Conservation (phyloP, 2,888 invertebrate genomes). For the Tridacna crocea region DNA sequence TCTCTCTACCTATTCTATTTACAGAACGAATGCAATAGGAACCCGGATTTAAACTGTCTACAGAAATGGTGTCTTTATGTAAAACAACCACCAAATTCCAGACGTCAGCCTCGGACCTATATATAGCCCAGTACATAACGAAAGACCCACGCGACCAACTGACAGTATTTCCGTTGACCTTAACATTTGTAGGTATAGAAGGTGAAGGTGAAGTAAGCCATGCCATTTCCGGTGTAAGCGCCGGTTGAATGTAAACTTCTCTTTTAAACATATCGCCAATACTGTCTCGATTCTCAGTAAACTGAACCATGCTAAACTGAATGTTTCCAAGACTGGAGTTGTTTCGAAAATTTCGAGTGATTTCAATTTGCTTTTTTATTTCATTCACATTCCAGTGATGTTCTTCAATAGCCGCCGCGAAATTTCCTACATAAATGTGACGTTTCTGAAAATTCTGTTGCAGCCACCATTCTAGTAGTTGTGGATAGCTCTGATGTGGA, state of each 20-base stretch:
- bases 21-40: constrained; percentile 57
- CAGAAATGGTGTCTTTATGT: constrained; percentile 13
- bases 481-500: constrained; percentile 79
- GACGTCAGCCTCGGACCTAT: constrained; percentile 52
- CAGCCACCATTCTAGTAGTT: constrained; percentile 80
- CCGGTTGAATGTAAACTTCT: constrained; percentile 64
- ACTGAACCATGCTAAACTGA: constrained; percentile 75
- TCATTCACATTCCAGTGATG: constrained; percentile 73
- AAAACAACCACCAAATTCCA: constrained; percentile 63
- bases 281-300: constrained; percentile 67
- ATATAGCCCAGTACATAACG: constrained; percentile 67
- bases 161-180: constrained; percentile 34
- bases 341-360: constrained; percentile 60
- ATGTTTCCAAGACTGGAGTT: constrained; percentile 73
- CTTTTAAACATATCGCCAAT: constrained; percentile 65
- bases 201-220: constrained; percentile 66
- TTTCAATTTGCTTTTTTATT: constrained; percentile 72
- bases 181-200: constrained; percentile 57
- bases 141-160: constrained; percentile 60
- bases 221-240: constrained; percentile 71
- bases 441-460: constrained; percentile 68
- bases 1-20: constrained; percentile 49
- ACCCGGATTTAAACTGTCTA: constrained; percentile 27
- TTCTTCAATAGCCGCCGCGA: constrained; percentile 59
- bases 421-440: constrained; percentile 77